Percentiles rank a stretch among this genome's conserved stretches.
phyloP scores from a whole-genome alignment of 2,797 vertebrate species.

The Phrynocephalus guinanensis region DNA sequence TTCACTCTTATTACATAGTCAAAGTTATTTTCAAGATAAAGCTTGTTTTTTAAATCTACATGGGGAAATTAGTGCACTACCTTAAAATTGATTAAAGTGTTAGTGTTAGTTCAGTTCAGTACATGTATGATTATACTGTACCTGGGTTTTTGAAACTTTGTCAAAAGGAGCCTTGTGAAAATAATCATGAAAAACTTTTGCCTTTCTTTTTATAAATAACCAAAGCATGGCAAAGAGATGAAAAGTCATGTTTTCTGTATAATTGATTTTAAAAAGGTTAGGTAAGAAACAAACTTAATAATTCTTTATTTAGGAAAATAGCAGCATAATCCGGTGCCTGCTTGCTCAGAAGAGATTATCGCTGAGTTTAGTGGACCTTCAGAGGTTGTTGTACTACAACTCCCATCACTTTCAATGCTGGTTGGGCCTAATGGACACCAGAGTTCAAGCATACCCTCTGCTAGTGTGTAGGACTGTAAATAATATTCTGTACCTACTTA shows the following conservation, averaged over 20 bases:
- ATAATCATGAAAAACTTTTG: neutral
- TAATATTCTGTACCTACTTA: too few relatives aligned
- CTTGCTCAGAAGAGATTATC: neutral
- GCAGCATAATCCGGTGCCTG: neutral
- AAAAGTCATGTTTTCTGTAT: neutral
- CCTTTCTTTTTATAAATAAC: slow-evolving; percentile 1
- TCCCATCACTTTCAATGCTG: neutral
- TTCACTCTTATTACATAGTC: slow-evolving; percentile 41
- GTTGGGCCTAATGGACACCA: neutral
- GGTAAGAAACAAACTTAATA: slow-evolving; percentile 53
- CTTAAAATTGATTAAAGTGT: neutral
- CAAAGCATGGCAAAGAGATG: neutral
- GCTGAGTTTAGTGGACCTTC: neutral
- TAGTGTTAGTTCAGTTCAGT: neutral
- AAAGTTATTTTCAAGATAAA: slow-evolving; percentile 16
- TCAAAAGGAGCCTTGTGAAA: neutral
- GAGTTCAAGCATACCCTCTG: neutral
- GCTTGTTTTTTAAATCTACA: neutral
- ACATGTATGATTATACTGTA: neutral
- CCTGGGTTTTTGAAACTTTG: neutral
- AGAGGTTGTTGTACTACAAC: neutral
- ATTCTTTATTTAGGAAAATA: neutral
- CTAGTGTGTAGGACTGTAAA: neutral
- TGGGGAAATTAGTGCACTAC: neutral
- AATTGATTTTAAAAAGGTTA: slow-evolving; percentile 1